These are phyloP conservation scores for Raja brachyura DNA, from an alignment of 2,113 vertebrate species.

Conservation along the genomic window DNA sequence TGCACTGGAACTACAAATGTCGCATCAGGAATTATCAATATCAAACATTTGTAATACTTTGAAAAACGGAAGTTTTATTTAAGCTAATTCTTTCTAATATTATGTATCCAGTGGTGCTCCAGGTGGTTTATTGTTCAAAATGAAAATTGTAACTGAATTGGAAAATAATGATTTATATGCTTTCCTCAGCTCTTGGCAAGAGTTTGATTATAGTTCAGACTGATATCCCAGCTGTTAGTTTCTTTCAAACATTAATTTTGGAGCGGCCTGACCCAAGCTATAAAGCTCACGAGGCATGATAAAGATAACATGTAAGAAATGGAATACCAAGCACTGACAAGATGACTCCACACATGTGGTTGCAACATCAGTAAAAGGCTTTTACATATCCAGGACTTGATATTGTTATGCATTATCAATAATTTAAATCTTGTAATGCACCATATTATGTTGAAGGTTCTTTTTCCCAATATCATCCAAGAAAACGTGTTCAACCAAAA, in stretches of 20 bases:
- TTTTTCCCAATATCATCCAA: background rate
- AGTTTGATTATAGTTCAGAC: background rate
- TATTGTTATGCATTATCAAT: too few species aligned
- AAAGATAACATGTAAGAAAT: background rate
- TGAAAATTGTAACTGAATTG: background rate
- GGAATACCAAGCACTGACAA: background rate
- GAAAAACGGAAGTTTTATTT: background rate
- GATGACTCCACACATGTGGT: background rate
- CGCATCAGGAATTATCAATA: background rate
- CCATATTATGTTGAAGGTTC: too few species aligned
- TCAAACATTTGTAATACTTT: background rate
- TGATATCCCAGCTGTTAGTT: background rate
- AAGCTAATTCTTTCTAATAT: background rate
- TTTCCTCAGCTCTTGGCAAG: background rate
- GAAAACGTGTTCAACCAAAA: background rate
- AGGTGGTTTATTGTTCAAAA: background rate
- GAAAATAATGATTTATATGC: background rate
- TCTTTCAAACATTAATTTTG: background rate
- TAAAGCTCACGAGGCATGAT: background rate
- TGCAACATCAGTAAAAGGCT: too few species aligned
- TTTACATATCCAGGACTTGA: too few species aligned
- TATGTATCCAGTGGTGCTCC: background rate
- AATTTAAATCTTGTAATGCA: background rate
- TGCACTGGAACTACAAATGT: background rate
- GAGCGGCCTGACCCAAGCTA: background rate